Conservation (phyloP, 53 echinoderm and acorn worm species). For the Glandiceps talaboti region DNA sequence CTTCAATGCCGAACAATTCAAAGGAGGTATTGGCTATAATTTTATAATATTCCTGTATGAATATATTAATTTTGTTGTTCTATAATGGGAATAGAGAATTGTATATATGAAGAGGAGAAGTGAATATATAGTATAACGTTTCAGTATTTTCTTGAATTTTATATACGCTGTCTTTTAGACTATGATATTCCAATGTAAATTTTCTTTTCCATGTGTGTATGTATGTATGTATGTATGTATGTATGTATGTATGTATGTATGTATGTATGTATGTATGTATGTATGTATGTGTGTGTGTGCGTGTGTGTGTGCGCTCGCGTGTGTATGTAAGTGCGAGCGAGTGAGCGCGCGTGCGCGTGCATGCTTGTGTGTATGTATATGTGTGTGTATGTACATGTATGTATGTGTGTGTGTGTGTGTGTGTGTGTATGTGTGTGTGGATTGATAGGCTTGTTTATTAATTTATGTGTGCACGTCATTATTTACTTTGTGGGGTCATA, state of each 20-base stretch:
- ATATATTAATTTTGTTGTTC: too few relatives aligned
- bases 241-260: too few relatives aligned
- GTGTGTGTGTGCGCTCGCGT: not conserved
- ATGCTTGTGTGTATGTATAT: not conserved
- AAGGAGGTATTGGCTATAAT: not conserved
- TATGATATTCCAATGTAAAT: too few relatives aligned
- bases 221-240: too few relatives aligned
- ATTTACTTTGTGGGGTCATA: too few relatives aligned
- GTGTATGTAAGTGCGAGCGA: not conserved
- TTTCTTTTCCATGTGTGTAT: not conserved
- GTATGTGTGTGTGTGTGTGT: not conserved
- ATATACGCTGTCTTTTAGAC: not conserved
- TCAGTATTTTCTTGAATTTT: too few relatives aligned
- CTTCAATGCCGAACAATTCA: not conserved
- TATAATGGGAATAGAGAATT: too few relatives aligned
- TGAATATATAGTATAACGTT: not conserved
- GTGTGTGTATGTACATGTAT: not conserved
- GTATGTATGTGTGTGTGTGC: too few relatives aligned
- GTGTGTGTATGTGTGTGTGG: not conserved
- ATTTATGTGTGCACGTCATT: too few relatives aligned
- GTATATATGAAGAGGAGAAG: too few relatives aligned
- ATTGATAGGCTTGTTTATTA: too few relatives aligned
- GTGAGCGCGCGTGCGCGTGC: not conserved
- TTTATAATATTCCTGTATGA: not conserved
- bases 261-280: not conserved